These are phyloP conservation scores for Euclidia mi DNA, from an alignment of 2,888 invertebrate genomes.

Conservation along the genomic window DNA sequence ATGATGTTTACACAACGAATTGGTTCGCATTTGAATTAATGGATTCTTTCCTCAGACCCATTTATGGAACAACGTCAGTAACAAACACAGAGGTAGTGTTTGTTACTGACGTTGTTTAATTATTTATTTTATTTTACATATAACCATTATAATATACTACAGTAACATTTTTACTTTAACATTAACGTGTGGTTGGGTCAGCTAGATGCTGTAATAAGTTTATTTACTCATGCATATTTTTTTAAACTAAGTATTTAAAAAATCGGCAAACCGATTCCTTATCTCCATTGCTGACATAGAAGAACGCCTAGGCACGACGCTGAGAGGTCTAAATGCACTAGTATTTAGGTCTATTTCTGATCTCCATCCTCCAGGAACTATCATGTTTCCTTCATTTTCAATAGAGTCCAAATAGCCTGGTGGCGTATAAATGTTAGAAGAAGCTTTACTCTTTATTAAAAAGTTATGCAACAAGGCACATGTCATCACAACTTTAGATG, in stretches of 20 bases:
- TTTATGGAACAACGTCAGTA: slow-evolving; percentile 8
- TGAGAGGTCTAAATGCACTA: too few relatives aligned
- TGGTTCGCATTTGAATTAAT: slow-evolving; percentile 15
- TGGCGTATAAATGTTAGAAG: neutral
- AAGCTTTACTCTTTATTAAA: neutral
- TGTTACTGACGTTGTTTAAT: too few relatives aligned
- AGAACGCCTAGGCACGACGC: too few relatives aligned
- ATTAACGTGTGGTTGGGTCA: neutral
- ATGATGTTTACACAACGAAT: slow-evolving; percentile 4
- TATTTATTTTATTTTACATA: too few relatives aligned
- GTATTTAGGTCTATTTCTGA: too few relatives aligned
- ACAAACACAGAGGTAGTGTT: neutral
- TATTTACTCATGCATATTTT: too few relatives aligned
- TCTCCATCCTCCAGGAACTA: too few relatives aligned
- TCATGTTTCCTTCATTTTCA: neutral
- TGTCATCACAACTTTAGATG: neutral
- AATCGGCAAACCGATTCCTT: too few relatives aligned
- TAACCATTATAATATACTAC: too few relatives aligned
- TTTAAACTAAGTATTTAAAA: too few relatives aligned
- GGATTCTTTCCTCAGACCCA: slow-evolving; percentile 11
- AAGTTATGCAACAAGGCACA: slow-evolving; percentile 1
- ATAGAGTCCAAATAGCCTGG: neutral
- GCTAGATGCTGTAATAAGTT: neutral
- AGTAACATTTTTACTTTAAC: too few relatives aligned
- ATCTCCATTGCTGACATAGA: too few relatives aligned